Evolutionary conservation across 2,888 invertebrate species (phyloP).

Genomic region (Cyaniris semiargus): DNA sequence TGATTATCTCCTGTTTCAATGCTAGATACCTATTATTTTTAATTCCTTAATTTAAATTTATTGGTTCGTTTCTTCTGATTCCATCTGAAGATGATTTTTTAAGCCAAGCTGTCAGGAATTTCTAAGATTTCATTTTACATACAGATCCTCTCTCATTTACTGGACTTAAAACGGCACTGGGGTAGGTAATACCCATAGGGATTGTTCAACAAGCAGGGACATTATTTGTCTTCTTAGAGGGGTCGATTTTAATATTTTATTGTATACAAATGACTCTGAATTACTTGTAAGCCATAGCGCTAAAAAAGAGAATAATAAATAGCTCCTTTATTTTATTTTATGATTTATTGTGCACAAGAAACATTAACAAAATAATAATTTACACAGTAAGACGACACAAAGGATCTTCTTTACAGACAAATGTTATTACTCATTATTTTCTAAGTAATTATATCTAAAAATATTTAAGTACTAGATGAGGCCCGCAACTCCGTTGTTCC

Average conservation of each 20-base stretch:
- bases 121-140: background rate
- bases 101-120: background rate
- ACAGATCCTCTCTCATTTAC: background rate
- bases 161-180: background rate
- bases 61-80: background rate
- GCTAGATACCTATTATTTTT: no score
- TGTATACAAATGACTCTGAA: background rate
- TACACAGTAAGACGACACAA: no score
- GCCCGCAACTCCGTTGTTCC: no score
- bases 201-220: background rate
- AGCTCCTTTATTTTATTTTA: no score
- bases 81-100: background rate
- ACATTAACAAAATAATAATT: no score
- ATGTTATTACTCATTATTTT: background rate
- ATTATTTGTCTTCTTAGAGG: background rate
- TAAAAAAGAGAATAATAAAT: background rate
- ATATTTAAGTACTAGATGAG: background rate
- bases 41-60: no score
- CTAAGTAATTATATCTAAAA: background rate
- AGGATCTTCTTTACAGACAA: background rate
- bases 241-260: background rate
- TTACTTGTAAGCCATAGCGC: background rate
- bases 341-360: no score
- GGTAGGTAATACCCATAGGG: background rate
- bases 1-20: no score